Percentiles rank a stretch among this genome's conserved stretches.
Evolutionary conservation across 2,113 vertebrate species (phyloP).

Genomic region (Gymnarchus niloticus): DNA sequence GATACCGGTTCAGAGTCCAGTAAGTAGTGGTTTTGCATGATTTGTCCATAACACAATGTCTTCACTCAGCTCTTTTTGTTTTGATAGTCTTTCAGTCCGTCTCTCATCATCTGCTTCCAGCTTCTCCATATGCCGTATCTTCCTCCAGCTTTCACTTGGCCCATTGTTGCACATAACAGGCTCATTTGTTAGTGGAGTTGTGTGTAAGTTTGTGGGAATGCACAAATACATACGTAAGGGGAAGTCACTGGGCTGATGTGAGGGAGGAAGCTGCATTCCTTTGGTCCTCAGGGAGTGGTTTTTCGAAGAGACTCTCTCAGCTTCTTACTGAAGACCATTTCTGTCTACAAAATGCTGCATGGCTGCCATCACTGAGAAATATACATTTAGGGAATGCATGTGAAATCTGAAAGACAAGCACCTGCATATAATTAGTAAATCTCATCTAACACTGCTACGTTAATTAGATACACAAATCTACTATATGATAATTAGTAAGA

Average conservation of each 20-base stretch:
- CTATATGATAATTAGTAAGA: no score
- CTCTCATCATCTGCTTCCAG: neutral
- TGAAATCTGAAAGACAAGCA: no score
- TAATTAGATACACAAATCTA: no score
- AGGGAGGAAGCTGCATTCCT: neutral
- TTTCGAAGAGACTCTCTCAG: conserved; percentile 7
- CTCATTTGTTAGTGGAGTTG: neutral
- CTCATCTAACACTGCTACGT: no score
- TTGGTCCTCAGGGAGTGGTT: neutral
- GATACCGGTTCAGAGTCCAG: neutral
- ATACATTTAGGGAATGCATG: no score
- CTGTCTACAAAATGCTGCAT: neutral
- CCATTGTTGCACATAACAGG: neutral
- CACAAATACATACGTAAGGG: conserved; percentile 12
- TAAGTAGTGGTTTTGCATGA: neutral
- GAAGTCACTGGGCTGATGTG: neutral
- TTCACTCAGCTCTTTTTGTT: neutral
- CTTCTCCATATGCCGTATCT: neutral
- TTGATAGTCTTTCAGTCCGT: neutral
- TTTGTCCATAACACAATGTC: neutral
- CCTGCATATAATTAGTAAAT: no score
- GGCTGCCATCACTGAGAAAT: neutral
- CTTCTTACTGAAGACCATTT: neutral
- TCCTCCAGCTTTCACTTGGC: neutral
- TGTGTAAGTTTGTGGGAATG: conserved; percentile 5